Percentiles rank a stretch among this genome's conserved stretches.
phyloP scores from a whole-genome alignment of 2,888 invertebrate genomes.

The Opisthograptis luteolata region DNA sequence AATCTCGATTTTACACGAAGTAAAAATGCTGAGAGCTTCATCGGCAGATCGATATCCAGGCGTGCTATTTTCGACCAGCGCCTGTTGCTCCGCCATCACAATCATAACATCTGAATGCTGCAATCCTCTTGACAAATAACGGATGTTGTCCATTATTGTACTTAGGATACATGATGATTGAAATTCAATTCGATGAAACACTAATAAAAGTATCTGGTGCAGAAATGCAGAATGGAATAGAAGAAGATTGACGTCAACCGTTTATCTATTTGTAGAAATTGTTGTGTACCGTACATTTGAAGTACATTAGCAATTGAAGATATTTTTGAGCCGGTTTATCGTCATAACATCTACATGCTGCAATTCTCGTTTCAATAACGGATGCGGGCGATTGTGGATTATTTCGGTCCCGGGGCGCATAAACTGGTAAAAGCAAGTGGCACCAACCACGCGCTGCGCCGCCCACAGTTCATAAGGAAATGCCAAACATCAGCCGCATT shows the following conservation, averaged over 20 bases:
- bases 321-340: slow-evolving; percentile 30
- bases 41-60: not conserved
- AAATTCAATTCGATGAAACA: slow-evolving; percentile 13
- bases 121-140: slow-evolving; percentile 19
- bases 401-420: slow-evolving; percentile 79
- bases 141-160: slow-evolving; percentile 14
- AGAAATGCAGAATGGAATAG: not conserved
- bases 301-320: slow-evolving; percentile 6
- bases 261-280: not conserved
- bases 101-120: slow-evolving; percentile 20
- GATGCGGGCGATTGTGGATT: slow-evolving; percentile 75
- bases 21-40: no score
- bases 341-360: slow-evolving; percentile 45
- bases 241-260: not conserved
- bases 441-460: slow-evolving; percentile 38
- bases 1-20: no score
- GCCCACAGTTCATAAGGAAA: slow-evolving; percentile 68
- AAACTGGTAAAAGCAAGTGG: slow-evolving; percentile 58
- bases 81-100: slow-evolving; percentile 21
- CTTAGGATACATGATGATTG: no score
- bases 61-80: slow-evolving; percentile 10
- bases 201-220: not conserved
- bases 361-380: slow-evolving; percentile 66
- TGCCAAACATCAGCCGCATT: slow-evolving; percentile 47
- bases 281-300: no score